Base-by-base conservation (phyloP, 2,113 vertebrate genomes). In the Ascaphus truei region DNA sequence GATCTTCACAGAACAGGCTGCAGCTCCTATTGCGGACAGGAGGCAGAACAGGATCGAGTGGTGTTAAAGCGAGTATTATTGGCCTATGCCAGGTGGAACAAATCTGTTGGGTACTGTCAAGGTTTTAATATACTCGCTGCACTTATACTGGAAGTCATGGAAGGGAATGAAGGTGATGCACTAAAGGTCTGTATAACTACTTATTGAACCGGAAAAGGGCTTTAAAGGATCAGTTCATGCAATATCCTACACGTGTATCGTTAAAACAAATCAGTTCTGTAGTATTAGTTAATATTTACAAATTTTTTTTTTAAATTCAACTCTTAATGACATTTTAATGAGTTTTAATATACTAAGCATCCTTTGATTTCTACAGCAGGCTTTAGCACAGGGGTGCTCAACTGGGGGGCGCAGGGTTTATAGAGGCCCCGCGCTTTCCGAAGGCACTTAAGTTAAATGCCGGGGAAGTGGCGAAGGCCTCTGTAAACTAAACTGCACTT, bases 81-180 rank as follows among this genome's bases (percentile, higher is more conserved):
- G 71, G 93, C 93, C 1, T 94, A 93, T 3, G 93, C 93, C 36
- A 88, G 93, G 7, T 95, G 93, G 93, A 95, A 95, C 77, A 95
- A 95, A 79, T 86, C 85, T 36, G 91, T 95, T 5, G 93, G 93
- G 7, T 95, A 95, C 68, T 95, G 93, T 69, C 93, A 95, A 80
- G 93, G 93, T 47, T 95, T 95, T 77, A 95, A 95, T 67, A 94
- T 95, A 63, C 74, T 95, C 41, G 93, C 93, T 15, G 93, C 93
- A 0, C 90, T 95, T 12, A 95, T 95, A 62, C 80, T 95, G 68
- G 90, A 95, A 82, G 93, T 95, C 41, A 90, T 92, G 75, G 93
- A 95, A 65, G 93, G 93, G 72, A 89, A 92, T 2, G 93, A 95
- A 81, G 93, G 93, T 7, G 92, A 95, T 47, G 93, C 93, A 0